These are phyloP conservation scores for Cosmia pyralina DNA, from an alignment of 2,888 invertebrate species.

Conservation along the genomic window DNA sequence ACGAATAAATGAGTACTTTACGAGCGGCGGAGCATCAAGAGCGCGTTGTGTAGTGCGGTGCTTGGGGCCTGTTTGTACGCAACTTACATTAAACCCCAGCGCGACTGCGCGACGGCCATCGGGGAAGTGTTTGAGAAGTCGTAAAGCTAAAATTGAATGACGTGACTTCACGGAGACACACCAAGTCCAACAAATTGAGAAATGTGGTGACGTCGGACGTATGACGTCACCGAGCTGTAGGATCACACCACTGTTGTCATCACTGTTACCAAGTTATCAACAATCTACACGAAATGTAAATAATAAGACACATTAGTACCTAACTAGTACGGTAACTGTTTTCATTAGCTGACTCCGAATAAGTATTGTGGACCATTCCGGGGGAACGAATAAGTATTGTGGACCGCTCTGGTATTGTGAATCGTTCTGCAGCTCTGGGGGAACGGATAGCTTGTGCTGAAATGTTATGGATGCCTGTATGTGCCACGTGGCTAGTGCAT, in stretches of 20 bases:
- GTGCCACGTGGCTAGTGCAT: not conserved
- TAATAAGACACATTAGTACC: not conserved
- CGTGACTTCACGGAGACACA: constrained; percentile 26
- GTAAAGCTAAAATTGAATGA: constrained; percentile 47
- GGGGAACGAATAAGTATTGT: too few relatives aligned
- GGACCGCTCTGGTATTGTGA: not conserved
- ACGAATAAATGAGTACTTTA: constrained; percentile 35
- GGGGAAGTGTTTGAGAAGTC: constrained; percentile 13
- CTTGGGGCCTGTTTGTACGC: constrained; percentile 13
- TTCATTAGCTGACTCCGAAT: not conserved
- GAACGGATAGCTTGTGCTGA: not conserved
- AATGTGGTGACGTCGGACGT: constrained; percentile 21
- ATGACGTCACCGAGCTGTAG: constrained; percentile 12
- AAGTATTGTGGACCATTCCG: not conserved
- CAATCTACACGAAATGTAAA: not conserved
- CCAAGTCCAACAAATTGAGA: constrained; percentile 1
- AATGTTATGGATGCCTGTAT: not conserved
- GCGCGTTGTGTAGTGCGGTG: constrained; percentile 36
- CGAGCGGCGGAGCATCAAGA: constrained; percentile 42
- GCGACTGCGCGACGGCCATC: not conserved
- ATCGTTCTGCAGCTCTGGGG: too few relatives aligned
- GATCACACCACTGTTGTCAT: not conserved
- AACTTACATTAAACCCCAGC: constrained; percentile 16
- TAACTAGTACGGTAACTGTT: not conserved
- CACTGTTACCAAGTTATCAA: not conserved